Conservation (phyloP, 2,797 vertebrate genomes). For the Acipenser oxyrinchus region DNA sequence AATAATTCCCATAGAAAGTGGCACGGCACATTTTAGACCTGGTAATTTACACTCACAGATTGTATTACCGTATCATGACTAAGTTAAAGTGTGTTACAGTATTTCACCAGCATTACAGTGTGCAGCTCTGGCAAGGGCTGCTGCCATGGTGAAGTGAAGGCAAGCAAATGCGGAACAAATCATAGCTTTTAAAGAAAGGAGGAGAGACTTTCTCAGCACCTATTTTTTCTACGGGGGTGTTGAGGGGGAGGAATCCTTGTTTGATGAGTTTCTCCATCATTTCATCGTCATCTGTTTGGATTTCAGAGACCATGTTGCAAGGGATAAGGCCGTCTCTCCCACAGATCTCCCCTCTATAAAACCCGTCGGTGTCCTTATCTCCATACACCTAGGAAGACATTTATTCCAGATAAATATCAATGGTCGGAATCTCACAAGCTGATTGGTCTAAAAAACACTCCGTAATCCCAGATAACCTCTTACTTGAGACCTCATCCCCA, state of each 20-base stretch:
- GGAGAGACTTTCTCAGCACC: constrained; percentile 49
- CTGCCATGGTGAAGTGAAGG: not conserved
- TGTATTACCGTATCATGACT: too few relatives aligned
- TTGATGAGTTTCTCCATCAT: constrained; percentile 92
- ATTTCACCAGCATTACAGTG: too few relatives aligned
- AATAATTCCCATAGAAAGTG: too few relatives aligned
- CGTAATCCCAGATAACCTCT: too few relatives aligned
- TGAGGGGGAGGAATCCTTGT: constrained; percentile 91
- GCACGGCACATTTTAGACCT: too few relatives aligned
- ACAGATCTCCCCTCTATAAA: constrained; percentile 86
- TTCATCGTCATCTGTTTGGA: constrained; percentile 89
- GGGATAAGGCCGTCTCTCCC: constrained; percentile 84
- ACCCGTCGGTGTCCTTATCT: constrained; percentile 89
- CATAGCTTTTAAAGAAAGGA: not conserved
- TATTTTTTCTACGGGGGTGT: constrained; percentile 88
- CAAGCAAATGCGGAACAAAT: not conserved
- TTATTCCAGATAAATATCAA: not conserved
- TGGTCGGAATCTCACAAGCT: too few relatives aligned
- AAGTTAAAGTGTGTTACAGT: too few relatives aligned
- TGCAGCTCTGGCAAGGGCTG: too few relatives aligned
- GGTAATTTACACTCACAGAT: too few relatives aligned
- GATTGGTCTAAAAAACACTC: too few relatives aligned
- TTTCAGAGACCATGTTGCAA: constrained; percentile 97
- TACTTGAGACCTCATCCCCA: too few relatives aligned
- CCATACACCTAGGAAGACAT: constrained; percentile 73